Evolutionary conservation across 2,888 invertebrate species (phyloP).

Genomic region (Melanchra persicariae): DNA sequence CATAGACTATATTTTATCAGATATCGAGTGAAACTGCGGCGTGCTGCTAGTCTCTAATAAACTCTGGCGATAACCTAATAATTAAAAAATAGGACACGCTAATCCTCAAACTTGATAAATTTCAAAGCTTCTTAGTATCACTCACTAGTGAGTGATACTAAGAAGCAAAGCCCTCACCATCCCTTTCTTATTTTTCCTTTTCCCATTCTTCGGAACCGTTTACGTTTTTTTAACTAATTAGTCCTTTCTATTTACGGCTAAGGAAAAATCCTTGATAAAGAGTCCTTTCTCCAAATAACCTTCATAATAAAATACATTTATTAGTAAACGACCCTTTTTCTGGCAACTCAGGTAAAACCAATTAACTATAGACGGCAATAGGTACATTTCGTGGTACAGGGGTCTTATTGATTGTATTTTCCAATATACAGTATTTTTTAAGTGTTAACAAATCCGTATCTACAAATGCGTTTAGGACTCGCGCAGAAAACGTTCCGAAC

Average conservation of each 20-base stretch:
- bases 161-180: not conserved
- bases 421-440: no score
- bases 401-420: not conserved
- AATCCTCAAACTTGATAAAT: no score
- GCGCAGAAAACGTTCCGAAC: no score
- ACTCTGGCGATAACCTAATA: no score
- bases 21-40: no score
- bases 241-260: not conserved
- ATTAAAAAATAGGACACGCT: not conserved
- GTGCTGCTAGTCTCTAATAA: no score
- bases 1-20: no score
- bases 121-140: no score
- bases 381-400: not conserved
- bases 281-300: not conserved
- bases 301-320: not conserved
- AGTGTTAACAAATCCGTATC: no score
- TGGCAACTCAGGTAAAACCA: not conserved
- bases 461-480: no score
- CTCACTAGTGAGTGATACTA: not conserved
- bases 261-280: not conserved
- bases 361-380: not conserved
- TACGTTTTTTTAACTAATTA: not conserved
- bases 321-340: no score
- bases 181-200: not conserved
- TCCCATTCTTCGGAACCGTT: not conserved